Conservation (phyloP, 2,797 vertebrate genomes). For the Mormyrus hasselquistii region DNA sequence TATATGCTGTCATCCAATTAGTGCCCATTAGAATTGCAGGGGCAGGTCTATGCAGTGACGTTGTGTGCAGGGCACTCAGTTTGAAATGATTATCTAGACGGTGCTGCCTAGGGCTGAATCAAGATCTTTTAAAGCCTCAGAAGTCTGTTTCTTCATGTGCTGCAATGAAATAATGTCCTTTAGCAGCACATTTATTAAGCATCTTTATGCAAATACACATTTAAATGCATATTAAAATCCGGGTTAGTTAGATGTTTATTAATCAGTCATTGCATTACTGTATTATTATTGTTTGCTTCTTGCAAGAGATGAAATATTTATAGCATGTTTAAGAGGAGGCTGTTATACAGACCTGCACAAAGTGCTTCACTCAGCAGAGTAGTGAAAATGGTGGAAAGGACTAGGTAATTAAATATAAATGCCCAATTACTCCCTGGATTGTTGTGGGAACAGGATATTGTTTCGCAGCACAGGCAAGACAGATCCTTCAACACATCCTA, state of each 20-base stretch:
- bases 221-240: slow-evolving; percentile 65
- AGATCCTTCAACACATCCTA: slow-evolving; percentile 13
- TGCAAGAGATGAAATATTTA: slow-evolving; percentile 65
- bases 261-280: slow-evolving; percentile 67
- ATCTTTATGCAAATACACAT: slow-evolving; percentile 67
- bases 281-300: slow-evolving; percentile 70
- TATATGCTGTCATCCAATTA: not conserved
- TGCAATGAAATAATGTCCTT: slow-evolving; percentile 60
- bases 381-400: slow-evolving; percentile 40
- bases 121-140: slow-evolving; percentile 60
- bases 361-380: slow-evolving; percentile 60
- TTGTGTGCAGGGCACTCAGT: not conserved
- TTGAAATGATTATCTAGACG: slow-evolving; percentile 39
- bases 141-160: slow-evolving; percentile 50
- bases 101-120: slow-evolving; percentile 46
- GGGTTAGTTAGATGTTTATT: slow-evolving; percentile 70
- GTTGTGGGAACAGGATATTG: slow-evolving; percentile 52
- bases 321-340: slow-evolving; percentile 58
- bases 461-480: slow-evolving; percentile 53
- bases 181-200: slow-evolving; percentile 60
- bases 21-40: not conserved
- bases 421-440: slow-evolving; percentile 61
- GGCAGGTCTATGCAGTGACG: not conserved
- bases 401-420: slow-evolving; percentile 69
- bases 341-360: slow-evolving; percentile 49